These are phyloP conservation scores for Allophyes oxyacanthae DNA, from an alignment of 2,888 invertebrate genomes.

Conservation along the genomic window DNA sequence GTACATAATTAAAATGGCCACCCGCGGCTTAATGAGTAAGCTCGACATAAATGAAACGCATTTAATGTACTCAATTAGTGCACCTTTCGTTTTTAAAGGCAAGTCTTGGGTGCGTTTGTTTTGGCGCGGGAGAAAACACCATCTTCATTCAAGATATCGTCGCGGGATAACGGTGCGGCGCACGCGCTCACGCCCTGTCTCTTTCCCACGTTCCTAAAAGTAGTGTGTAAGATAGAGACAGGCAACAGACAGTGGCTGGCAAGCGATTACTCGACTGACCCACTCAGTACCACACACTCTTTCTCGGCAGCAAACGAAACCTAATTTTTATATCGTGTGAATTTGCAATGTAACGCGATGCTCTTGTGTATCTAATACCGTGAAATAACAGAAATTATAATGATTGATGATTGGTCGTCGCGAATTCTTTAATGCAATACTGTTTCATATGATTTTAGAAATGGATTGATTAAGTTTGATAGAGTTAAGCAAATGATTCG, in stretches of 20 bases:
- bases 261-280: constrained; percentile 89
- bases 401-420: constrained; percentile 61
- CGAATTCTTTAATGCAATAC: constrained; percentile 58
- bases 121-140: constrained; percentile 88
- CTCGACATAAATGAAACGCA: constrained; percentile 64
- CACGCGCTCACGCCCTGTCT: constrained; percentile 72
- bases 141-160: constrained; percentile 89
- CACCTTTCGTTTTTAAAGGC: constrained; percentile 84
- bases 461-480: constrained; percentile 40
- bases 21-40: constrained; percentile 55
- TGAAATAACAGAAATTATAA: constrained; percentile 78
- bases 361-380: constrained; percentile 68
- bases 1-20: constrained; percentile 52
- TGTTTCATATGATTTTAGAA: constrained; percentile 42
- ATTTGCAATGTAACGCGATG: constrained; percentile 78
- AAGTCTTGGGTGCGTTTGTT: constrained; percentile 83
- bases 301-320: constrained; percentile 88
- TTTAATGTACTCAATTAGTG: constrained; percentile 75
- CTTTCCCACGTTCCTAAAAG: constrained; percentile 50
- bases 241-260: constrained; percentile 76
- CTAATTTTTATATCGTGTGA: constrained; percentile 87
- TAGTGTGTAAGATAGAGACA: constrained; percentile 63
- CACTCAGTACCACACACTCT: constrained; percentile 88
- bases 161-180: constrained; percentile 87
- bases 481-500: constrained; percentile 18